Percentiles rank a stretch among this genome's conserved stretches.
Conservation (phyloP, 2,888 invertebrate genomes). For the Synergus laeviventris region DNA sequence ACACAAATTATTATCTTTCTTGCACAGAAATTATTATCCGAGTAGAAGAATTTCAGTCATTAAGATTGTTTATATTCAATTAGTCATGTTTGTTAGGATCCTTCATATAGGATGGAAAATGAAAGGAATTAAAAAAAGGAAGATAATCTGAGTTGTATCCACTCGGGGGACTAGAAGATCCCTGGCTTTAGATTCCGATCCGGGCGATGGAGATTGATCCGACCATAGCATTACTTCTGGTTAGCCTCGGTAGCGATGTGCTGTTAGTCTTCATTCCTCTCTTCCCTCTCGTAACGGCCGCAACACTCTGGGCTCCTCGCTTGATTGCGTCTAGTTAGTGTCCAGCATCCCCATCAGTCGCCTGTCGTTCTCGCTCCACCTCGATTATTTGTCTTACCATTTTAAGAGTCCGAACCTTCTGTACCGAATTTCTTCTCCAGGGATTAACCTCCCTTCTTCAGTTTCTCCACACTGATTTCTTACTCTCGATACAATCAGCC, state of each 20-base stretch:
- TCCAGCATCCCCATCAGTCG: slow-evolving; percentile 72
- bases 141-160: background rate
- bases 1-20: background rate
- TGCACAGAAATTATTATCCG: no score
- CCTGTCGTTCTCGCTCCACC: slow-evolving; percentile 66
- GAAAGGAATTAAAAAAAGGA: background rate
- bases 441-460: slow-evolving; percentile 20
- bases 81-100: no score
- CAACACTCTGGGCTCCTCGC: slow-evolving; percentile 68
- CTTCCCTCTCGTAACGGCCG: slow-evolving; percentile 62
- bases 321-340: slow-evolving; percentile 75
- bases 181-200: slow-evolving; percentile 42
- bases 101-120: background rate
- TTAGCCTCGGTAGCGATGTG: slow-evolving; percentile 73
- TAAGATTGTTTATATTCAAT: no score
- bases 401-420: slow-evolving; percentile 63
- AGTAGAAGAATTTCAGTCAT: no score
- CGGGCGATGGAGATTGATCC: slow-evolving; percentile 70
- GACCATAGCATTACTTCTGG: slow-evolving; percentile 74
- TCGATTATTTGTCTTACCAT: slow-evolving; percentile 72
- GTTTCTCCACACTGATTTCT: background rate
- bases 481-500: background rate
- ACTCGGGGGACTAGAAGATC: background rate
- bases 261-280: slow-evolving; percentile 75
- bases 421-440: background rate